Evolutionary conservation across 92 coral and sea anemone species (phyloP).

Genomic region (Hydrozoanthus gracilis): DNA sequence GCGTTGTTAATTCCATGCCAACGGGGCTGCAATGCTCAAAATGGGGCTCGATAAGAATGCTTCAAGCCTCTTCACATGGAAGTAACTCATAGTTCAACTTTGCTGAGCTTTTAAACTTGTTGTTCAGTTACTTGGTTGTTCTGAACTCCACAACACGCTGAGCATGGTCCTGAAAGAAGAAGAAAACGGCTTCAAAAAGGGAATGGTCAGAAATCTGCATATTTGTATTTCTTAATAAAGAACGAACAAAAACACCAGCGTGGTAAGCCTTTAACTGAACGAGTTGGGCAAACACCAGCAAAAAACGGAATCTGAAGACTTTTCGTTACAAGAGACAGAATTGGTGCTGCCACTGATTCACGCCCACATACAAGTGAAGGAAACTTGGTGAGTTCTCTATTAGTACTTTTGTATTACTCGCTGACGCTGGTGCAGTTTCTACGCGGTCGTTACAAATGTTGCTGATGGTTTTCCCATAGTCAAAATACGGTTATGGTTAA

Average conservation of each 20-base stretch:
- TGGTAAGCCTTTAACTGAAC: conserved; percentile 14
- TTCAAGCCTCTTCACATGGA: no score
- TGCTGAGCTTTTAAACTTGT: no score
- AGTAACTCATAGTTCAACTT: no score
- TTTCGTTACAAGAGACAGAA: neutral
- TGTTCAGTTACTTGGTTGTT: no score
- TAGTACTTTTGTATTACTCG: conserved; percentile 10
- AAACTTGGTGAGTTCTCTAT: neutral
- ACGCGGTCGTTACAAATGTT: conserved; percentile 1
- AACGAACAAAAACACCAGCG: neutral
- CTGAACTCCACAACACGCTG: no score
- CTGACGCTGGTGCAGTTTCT: neutral
- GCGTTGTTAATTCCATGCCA: no score
- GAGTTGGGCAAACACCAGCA: conserved; percentile 31
- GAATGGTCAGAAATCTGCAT: conserved; percentile 4
- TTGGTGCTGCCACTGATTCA: no score
- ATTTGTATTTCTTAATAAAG: conserved; percentile 1
- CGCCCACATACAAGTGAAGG: no score
- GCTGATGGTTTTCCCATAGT: neutral
- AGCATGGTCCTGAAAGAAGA: neutral
- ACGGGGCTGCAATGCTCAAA: no score
- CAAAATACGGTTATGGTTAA: neutral
- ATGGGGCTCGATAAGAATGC: no score
- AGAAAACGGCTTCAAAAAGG: conserved; percentile 3
- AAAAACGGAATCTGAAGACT: conserved; percentile 9